Percentiles rank a stretch among this genome's conserved stretches.
Evolutionary conservation across 2,797 vertebrate genomes (phyloP).

Genomic region (Pagetopsis macropterus): DNA sequence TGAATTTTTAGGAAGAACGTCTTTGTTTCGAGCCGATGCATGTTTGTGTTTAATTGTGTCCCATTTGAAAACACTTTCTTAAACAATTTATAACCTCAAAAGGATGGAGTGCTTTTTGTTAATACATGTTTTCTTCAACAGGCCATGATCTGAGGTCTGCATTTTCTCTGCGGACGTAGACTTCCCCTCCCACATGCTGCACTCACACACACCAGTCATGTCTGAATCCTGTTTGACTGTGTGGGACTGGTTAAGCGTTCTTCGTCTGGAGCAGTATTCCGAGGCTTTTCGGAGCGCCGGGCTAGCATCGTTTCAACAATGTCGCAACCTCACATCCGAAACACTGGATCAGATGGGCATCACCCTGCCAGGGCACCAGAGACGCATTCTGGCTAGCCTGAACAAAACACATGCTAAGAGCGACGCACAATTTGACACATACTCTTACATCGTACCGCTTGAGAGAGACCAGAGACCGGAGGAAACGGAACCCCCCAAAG

Average conservation of each 20-base stretch:
- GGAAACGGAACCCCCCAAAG: slow-evolving; percentile 13
- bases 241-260: slow-evolving; percentile 84
- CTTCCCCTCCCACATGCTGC: slow-evolving; percentile 8
- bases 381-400: slow-evolving; percentile 90
- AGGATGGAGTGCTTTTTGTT: neutral
- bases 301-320: slow-evolving; percentile 81
- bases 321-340: slow-evolving; percentile 80
- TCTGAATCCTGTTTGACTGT: slow-evolving; percentile 74
- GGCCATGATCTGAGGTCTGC: slow-evolving; percentile 62
- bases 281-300: slow-evolving; percentile 80
- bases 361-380: slow-evolving; percentile 88
- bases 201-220: slow-evolving; percentile 41
- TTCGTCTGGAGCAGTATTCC: slow-evolving; percentile 90
- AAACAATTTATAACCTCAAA: neutral
- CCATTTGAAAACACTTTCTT: neutral
- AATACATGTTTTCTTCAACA: slow-evolving; percentile 43
- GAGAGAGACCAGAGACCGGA: slow-evolving; percentile 38
- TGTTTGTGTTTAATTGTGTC: slow-evolving; percentile 1
- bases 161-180: slow-evolving; percentile 16
- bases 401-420: slow-evolving; percentile 76
- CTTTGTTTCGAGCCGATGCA: neutral
- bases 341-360: slow-evolving; percentile 86
- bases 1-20: neutral
- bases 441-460: slow-evolving; percentile 36
- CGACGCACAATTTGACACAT: slow-evolving; percentile 42